A percentile compares a stretch with the other conserved stretches of the same genome.
These are phyloP conservation scores for Hemaris fuciformis DNA, from an alignment of 2,888 invertebrate genomes.

Conservation along the genomic window DNA sequence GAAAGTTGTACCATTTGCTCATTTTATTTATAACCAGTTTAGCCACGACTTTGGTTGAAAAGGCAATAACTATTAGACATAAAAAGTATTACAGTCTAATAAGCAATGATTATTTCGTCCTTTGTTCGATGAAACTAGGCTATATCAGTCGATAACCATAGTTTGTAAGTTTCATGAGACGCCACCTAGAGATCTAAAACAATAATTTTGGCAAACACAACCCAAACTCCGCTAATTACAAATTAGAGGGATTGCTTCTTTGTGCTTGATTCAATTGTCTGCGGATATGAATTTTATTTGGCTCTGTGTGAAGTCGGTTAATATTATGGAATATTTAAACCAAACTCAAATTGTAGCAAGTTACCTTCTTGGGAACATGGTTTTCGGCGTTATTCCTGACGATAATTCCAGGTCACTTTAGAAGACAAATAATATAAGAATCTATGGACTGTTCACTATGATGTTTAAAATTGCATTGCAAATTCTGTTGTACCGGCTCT, in stretches of 20 bases:
- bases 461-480: neutral
- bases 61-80: no score
- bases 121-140: neutral
- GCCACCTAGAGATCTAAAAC: neutral
- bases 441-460: conserved; percentile 1
- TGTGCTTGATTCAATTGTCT: conserved; percentile 6
- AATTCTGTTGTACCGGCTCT: neutral
- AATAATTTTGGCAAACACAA: conserved; percentile 7
- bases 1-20: no score
- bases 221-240: conserved; percentile 18
- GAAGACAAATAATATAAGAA: neutral
- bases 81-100: no score
- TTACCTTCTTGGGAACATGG: neutral
- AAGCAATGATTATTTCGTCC: neutral
- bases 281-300: neutral
- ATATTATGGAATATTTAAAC: neutral
- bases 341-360: neutral
- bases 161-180: neutral
- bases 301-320: no score
- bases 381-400: neutral
- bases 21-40: no score
- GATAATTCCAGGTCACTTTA: neutral
- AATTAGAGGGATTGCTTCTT: conserved; percentile 17
- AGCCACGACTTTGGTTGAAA: no score
- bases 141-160: neutral